A percentile compares a stretch with the other conserved stretches of the same genome.
These are phyloP conservation scores for Drosophila sturtevanti DNA, from an alignment of 1,140 invertebrate species.

Conservation along the genomic window DNA sequence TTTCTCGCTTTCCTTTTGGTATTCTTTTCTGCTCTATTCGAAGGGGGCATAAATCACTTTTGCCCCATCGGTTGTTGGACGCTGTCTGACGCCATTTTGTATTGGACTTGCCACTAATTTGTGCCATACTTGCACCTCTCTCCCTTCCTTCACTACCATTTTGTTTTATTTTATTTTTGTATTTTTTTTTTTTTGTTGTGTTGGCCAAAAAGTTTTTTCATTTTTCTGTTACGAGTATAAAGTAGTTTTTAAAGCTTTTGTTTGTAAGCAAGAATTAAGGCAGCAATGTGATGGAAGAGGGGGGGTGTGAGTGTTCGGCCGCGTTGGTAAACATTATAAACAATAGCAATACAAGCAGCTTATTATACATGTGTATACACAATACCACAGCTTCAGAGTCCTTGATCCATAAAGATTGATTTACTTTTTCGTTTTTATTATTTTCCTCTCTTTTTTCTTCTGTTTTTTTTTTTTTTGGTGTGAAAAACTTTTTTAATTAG, in stretches of 20 bases:
- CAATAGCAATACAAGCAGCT: constrained; percentile 39
- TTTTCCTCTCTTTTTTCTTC: too few relatives aligned
- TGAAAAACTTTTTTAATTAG: constrained; percentile 72
- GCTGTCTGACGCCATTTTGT: constrained; percentile 50
- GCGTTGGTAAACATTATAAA: background rate
- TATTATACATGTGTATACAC: background rate
- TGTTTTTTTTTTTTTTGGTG: background rate
- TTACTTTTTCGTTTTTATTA: constrained; percentile 25
- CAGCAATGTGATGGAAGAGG: background rate
- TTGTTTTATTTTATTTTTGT: constrained; percentile 7
- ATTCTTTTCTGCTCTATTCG: background rate
- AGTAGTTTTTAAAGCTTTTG: constrained; percentile 70
- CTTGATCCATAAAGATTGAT: constrained; percentile 78
- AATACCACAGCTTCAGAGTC: background rate
- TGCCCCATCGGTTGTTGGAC: constrained; percentile 34
- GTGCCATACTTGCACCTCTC: too few relatives aligned
- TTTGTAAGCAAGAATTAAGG: constrained; percentile 20
- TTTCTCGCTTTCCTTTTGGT: background rate
- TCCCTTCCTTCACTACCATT: background rate
- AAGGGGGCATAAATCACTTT: constrained; percentile 63
- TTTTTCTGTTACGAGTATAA: constrained; percentile 19
- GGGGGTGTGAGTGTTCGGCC: background rate
- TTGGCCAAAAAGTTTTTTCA: constrained; percentile 23
- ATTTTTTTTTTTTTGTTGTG: constrained; percentile 8
- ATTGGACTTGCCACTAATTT: constrained; percentile 9